Conservation (phyloP, 2,113 vertebrate species). For the Gopherus flavomarginatus region DNA sequence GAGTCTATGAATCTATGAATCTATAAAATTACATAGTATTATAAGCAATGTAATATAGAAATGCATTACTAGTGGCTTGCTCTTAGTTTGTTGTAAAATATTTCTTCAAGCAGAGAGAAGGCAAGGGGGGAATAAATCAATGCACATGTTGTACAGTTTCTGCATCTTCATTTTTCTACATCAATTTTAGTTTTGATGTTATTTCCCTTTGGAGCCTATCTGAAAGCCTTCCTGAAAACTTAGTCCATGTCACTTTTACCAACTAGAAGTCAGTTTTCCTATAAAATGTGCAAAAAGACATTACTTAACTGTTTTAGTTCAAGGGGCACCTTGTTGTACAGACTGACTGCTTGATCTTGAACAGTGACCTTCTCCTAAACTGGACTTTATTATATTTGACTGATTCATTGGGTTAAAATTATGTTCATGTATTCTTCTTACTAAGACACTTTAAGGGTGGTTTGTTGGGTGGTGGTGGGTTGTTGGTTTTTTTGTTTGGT, state of each 20-base stretch:
- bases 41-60: not conserved
- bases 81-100: conserved; percentile 35
- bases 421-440: not conserved
- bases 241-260: conserved; percentile 43
- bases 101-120: conserved; percentile 46
- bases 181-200: conserved; percentile 52
- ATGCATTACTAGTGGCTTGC: conserved; percentile 30
- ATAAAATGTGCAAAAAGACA: not conserved
- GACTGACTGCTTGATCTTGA: not conserved
- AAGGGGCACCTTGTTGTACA: not conserved
- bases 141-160: conserved; percentile 24
- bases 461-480: not conserved
- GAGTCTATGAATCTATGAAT: too few relatives aligned
- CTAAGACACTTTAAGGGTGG: not conserved
- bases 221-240: conserved; percentile 29
- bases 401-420: conserved; percentile 1
- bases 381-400: not conserved
- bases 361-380: not conserved
- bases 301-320: conserved; percentile 1
- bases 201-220: conserved; percentile 54
- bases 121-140: conserved; percentile 41
- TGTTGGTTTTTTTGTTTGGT: not conserved
- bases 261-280: conserved; percentile 33
- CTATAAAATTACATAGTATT: not conserved
- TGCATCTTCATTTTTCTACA: conserved; percentile 66